Evolutionary conservation across 2,888 invertebrate species (phyloP).

Genomic region (Synanthedon formicaeformis): DNA sequence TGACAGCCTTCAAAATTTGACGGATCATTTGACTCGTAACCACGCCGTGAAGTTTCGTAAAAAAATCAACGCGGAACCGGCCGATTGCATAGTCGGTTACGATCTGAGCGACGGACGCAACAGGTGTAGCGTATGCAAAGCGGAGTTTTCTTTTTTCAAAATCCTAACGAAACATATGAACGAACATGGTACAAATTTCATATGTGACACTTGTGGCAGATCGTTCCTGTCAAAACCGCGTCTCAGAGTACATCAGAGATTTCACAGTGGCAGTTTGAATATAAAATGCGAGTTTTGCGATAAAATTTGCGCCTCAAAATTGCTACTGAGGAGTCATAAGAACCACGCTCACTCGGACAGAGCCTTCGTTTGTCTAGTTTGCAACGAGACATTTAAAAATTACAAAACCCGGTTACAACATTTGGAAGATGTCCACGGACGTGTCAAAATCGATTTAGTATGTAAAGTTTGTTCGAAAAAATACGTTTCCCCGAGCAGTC

Average conservation of each 20-base stretch:
- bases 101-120: neutral
- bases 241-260: neutral
- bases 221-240: neutral
- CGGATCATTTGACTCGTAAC: neutral
- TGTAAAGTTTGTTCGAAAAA: constrained; percentile 43
- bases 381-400: constrained; percentile 56
- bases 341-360: constrained; percentile 31
- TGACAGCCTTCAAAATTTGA: neutral
- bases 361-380: constrained; percentile 58
- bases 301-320: neutral
- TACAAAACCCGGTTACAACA: constrained; percentile 56
- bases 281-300: neutral
- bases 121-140: neutral
- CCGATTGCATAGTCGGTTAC: neutral
- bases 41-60: neutral
- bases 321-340: neutral
- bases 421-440: constrained; percentile 44
- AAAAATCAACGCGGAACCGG: neutral
- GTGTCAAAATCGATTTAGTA: constrained; percentile 49
- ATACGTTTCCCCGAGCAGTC: constrained; percentile 1
- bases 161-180: neutral
- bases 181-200: neutral
- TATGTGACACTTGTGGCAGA: neutral
- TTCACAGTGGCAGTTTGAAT: neutral
- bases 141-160: neutral